Percentiles rank a stretch among this genome's conserved stretches.
These are phyloP conservation scores for Clinocottus analis DNA, from an alignment of 2,113 vertebrate genomes.

Conservation along the genomic window DNA sequence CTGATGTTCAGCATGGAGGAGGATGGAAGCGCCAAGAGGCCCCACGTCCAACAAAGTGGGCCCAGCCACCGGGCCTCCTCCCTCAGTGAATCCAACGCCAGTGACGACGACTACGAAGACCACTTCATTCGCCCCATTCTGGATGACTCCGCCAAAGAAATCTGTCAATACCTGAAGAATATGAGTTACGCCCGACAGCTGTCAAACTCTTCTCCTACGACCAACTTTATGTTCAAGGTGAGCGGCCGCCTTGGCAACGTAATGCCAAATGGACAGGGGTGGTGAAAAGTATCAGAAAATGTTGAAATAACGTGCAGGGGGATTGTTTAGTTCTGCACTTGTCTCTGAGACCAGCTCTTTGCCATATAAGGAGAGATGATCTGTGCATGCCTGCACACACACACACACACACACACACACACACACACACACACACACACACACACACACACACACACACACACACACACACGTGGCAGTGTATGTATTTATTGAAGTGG, in stretches of 20 bases:
- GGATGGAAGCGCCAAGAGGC: conserved; percentile 80
- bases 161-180: conserved; percentile 82
- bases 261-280: neutral
- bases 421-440: no score
- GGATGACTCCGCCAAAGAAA: conserved; percentile 85
- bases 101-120: conserved; percentile 81
- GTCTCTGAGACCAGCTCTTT: neutral
- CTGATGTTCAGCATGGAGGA: conserved; percentile 97
- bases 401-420: no score
- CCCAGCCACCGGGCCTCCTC: conserved; percentile 33
- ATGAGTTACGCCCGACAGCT: conserved; percentile 77
- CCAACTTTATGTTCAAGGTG: conserved; percentile 88
- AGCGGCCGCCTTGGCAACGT: conserved; percentile 51
- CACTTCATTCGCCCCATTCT: conserved; percentile 91
- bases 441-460: no score
- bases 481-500: conserved; percentile 5
- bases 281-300: neutral
- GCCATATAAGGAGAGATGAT: conserved; percentile 41
- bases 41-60: conserved; percentile 27
- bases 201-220: conserved; percentile 86
- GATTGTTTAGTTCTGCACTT: conserved; percentile 26
- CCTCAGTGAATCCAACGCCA: conserved; percentile 79
- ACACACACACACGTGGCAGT: neutral
- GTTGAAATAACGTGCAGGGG: neutral
- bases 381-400: neutral